phyloP scores from a whole-genome alignment of 2,888 invertebrate genomes.

The Mallateleia sp. region DNA sequence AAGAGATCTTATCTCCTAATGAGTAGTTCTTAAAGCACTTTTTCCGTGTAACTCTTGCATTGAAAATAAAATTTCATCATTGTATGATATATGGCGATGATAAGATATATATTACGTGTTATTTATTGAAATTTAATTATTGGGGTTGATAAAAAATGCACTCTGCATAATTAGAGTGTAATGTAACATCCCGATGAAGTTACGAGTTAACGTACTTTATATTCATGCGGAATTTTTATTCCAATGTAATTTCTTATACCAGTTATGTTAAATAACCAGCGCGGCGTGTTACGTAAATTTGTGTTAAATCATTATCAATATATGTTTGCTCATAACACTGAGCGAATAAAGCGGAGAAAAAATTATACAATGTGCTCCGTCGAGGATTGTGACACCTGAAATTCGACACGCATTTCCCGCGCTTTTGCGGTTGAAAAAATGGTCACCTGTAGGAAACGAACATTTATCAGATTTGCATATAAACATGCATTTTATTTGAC shows the following conservation, averaged over 20 bases:
- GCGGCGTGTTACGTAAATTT: conserved; percentile 41
- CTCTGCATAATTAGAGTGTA: conserved; percentile 50
- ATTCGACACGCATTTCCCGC: neutral
- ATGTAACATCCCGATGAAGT: conserved; percentile 44
- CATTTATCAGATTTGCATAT: no score
- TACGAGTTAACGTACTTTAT: conserved; percentile 34
- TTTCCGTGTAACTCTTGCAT: neutral
- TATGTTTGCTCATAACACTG: conserved; percentile 12
- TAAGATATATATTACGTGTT: conserved; percentile 26
- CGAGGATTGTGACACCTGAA: neutral
- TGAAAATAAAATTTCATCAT: conserved; percentile 32
- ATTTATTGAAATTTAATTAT: conserved; percentile 55
- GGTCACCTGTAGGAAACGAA: neutral
- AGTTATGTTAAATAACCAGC: conserved; percentile 54
- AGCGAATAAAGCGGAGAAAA: neutral
- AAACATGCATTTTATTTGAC: no score
- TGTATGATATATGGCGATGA: neutral
- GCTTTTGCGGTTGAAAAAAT: neutral
- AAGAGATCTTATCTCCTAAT: neutral
- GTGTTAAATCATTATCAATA: conserved; percentile 31
- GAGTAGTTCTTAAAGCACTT: neutral
- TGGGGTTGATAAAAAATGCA: conserved; percentile 24
- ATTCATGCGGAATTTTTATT: conserved; percentile 41
- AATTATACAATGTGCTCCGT: neutral
- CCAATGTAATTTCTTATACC: conserved; percentile 48